Evolutionary conservation across 2,888 invertebrate species (phyloP), one percentile per base, ranked within the genome.

Genomic region (Drosophila vallismaia): DNA sequence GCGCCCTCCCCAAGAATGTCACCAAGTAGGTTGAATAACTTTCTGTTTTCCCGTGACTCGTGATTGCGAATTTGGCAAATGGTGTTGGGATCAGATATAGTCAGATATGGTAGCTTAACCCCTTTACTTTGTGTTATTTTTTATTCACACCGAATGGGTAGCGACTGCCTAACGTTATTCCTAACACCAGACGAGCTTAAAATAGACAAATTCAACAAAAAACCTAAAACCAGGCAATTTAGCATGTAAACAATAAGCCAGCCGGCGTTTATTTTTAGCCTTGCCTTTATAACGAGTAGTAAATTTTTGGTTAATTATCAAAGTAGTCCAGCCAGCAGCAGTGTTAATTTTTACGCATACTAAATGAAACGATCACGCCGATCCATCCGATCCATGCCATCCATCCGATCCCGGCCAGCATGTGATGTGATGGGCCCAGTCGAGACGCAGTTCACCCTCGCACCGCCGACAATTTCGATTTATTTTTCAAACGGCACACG

Each of bases 291-390:
- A 66, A 67, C 49, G 14, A 62, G 52, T 71, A 49, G 56, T 55
- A 68, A 31, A 60, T 54, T 51, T 52, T 44, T 66, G 49, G 52
- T 60, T 69, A 69, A 76, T 75, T 63, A 63, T 60, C 48, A 66
- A 70, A 48, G 33, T 71, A 60, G 60, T 71, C 36, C 63, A 71
- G 44, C 26, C 59, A 26, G 54, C 1, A 31, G 12, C 40, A 29
- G 44, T 52, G 50, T 49, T 62, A 45, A 51, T 62, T 63, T 63
- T 44, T 55, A 53, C 66, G 54, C 80, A 70, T 49, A 62, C 63
- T 55, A 70, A 69, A 75, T 75, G 48, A 33, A 51, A 29, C 46
- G 62, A 72, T 74, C 77, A 79, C 79, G 79, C 46, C 50, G 24
- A 10, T 4, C 7, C 28, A 40, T 40, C 48, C n/a, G 53, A 19